Evolutionary conservation across 2,888 invertebrate species (phyloP).

Genomic region (Mamestra brassicae): DNA sequence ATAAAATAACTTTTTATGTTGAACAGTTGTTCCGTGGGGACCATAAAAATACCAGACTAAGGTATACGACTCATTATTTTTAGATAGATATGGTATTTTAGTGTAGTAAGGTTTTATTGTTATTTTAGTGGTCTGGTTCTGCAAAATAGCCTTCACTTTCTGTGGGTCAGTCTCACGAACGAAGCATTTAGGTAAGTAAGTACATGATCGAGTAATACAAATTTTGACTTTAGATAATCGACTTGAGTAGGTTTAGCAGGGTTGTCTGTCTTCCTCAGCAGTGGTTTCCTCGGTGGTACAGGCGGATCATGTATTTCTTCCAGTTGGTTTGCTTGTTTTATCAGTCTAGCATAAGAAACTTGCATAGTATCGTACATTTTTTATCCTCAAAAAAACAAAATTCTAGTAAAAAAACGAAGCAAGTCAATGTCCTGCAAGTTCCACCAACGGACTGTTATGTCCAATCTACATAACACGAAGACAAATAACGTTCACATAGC

Average conservation of each 20-base stretch:
- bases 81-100: slow-evolving; percentile 32
- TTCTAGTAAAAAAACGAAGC: background rate
- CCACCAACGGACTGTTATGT: background rate
- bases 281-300: background rate
- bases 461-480: slow-evolving; percentile 14
- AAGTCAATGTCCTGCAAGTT: background rate
- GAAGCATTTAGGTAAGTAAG: background rate
- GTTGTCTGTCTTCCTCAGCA: background rate
- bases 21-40: slow-evolving; percentile 46
- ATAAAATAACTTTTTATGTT: slow-evolving; percentile 58
- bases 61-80: slow-evolving; percentile 48
- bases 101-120: slow-evolving; percentile 35
- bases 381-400: background rate
- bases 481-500: slow-evolving; percentile 36
- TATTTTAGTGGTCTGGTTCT: slow-evolving; percentile 48
- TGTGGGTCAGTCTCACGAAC: background rate
- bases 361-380: no score
- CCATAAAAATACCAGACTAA: slow-evolving; percentile 55
- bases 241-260: no score
- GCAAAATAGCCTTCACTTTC: slow-evolving; percentile 3
- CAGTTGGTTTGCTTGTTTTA: background rate
- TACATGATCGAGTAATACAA: background rate
- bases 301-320: background rate
- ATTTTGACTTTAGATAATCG: no score
- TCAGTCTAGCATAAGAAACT: background rate